phyloP scores from a whole-genome alignment of 2,113 vertebrate genomes.

The Phaetusa simplex region DNA sequence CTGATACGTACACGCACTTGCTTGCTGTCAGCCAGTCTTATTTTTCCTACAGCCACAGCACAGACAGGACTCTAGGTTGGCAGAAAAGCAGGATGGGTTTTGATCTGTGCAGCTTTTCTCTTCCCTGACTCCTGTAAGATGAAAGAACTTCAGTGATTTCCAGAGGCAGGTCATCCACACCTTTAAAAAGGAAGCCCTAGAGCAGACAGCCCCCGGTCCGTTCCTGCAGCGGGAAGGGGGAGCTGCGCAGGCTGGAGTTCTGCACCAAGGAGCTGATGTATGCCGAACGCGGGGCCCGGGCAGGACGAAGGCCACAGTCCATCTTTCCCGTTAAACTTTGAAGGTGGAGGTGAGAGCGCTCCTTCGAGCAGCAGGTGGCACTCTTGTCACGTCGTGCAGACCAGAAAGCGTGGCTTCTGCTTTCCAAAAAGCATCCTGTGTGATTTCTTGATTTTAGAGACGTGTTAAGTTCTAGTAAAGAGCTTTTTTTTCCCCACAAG shows the following conservation, averaged over 20 bases:
- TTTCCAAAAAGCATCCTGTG: background rate
- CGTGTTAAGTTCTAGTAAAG: background rate
- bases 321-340: fast-evolving
- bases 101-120: background rate
- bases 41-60: background rate
- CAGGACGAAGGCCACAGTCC: fast-evolving
- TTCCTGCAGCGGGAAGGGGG: too few relatives aligned
- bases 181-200: too few relatives aligned
- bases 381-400: fast-evolving
- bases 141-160: background rate
- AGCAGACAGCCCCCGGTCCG: too few relatives aligned
- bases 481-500: background rate
- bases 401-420: fast-evolving
- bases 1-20: fast-evolving
- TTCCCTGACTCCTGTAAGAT: fast-evolving
- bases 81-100: too few relatives aligned
- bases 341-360: fast-evolving
- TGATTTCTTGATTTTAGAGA: background rate
- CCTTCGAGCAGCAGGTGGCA: background rate
- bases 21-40: fast-evolving
- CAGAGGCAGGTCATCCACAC: background rate
- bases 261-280: too few relatives aligned
- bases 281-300: fast-evolving
- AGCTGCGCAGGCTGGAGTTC: too few relatives aligned
- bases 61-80: too few relatives aligned